Conservation (phyloP, 1,140 invertebrate genomes). For the Phymorhynchus buccinoides region DNA sequence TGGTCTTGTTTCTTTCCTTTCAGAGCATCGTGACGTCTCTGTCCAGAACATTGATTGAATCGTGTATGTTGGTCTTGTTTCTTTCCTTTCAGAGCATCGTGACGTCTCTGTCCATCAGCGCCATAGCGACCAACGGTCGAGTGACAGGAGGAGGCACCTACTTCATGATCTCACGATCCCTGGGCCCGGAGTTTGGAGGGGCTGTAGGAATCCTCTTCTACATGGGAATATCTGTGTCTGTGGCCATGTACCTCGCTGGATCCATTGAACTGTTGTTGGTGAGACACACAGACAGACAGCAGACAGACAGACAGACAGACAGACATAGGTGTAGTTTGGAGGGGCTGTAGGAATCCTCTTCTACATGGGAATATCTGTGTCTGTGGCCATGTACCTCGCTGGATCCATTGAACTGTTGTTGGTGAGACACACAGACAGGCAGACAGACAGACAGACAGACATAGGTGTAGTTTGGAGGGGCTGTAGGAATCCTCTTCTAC, state of each 20-base stretch:
- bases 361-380: neutral
- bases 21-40: too few species aligned
- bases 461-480: too few species aligned
- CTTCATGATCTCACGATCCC: constrained; percentile 98
- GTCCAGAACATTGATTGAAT: too few species aligned
- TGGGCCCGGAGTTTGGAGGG: constrained; percentile 98
- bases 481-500: too few species aligned
- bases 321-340: neutral
- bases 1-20: too few species aligned
- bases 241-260: constrained; percentile 95
- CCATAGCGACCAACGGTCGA: constrained; percentile 98
- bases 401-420: too few species aligned
- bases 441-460: too few species aligned
- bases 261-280: constrained; percentile 98
- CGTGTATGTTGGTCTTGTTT: too few species aligned
- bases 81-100: constrained; percentile 87
- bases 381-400: neutral
- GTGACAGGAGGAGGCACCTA: constrained; percentile 98
- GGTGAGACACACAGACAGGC: too few species aligned
- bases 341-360: neutral
- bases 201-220: constrained; percentile 98
- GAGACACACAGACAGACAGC: constrained; percentile 72
- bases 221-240: constrained; percentile 96
- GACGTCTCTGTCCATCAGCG: constrained; percentile 98
- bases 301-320: too few species aligned